Percentiles rank a stretch among this genome's conserved stretches.
These are phyloP conservation scores for Grammomys dolichurus DNA, from an alignment of 2,113 vertebrate genomes.

Conservation along the genomic window DNA sequence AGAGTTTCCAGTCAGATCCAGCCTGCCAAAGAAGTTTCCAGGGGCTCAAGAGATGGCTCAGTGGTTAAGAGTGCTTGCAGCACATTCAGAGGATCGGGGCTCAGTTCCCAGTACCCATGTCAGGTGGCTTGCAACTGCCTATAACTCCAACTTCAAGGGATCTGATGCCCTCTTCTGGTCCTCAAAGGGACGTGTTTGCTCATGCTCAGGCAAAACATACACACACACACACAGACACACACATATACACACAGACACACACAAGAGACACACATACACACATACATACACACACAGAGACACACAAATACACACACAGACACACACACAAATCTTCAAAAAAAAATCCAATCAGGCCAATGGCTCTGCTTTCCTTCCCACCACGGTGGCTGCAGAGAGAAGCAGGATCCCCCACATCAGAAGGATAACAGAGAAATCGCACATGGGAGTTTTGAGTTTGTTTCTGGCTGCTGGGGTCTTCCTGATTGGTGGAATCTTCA, in stretches of 20 bases:
- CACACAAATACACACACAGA: not conserved
- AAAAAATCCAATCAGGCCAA: no score
- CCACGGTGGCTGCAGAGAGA: not conserved
- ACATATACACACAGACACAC: not conserved
- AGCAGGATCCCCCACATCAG: not conserved
- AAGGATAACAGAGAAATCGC: no score
- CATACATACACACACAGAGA: not conserved
- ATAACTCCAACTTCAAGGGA: not conserved
- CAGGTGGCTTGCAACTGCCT: not conserved
- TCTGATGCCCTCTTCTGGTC: not conserved
- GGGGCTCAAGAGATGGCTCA: not conserved
- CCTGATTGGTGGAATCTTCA: not conserved
- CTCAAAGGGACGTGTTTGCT: not conserved
- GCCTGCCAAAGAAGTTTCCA: not conserved
- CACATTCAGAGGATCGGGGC: no score
- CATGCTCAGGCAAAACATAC: not conserved
- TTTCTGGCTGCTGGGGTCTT: not conserved
- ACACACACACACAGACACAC: not conserved
- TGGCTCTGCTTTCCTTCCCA: not conserved
- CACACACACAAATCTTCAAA: not conserved
- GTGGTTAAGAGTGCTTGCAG: not conserved
- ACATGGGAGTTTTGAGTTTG: not conserved
- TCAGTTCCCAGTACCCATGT: not conserved
- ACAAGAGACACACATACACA: not conserved
- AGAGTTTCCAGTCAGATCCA: not conserved